Conservation (phyloP, 2,113 vertebrate genomes). For the Andinoacara biseriatus region DNA sequence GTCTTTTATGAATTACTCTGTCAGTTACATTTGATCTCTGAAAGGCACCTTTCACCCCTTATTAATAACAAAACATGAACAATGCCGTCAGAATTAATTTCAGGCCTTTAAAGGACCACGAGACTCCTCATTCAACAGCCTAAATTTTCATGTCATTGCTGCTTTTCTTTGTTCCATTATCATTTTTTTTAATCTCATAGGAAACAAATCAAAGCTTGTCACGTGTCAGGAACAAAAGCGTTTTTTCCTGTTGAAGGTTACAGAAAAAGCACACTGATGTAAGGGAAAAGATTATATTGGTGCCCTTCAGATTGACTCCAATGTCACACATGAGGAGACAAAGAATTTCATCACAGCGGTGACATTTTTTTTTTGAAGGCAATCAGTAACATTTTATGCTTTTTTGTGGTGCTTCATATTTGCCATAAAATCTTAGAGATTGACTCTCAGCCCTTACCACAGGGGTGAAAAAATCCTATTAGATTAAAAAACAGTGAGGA, state of each 20-base stretch:
- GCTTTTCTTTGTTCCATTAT: constrained; percentile 47
- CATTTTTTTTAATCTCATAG: constrained; percentile 53
- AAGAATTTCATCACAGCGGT: constrained; percentile 53
- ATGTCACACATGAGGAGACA: constrained; percentile 70
- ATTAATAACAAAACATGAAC: constrained; percentile 21
- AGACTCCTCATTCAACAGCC: constrained; percentile 19
- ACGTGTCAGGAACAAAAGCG: constrained; percentile 54
- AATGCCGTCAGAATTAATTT: constrained; percentile 12
- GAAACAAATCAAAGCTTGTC: constrained; percentile 61
- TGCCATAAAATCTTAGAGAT: constrained; percentile 64
- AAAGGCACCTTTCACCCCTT: constrained; percentile 37
- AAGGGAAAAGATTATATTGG: constrained; percentile 57
- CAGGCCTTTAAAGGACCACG: constrained; percentile 15
- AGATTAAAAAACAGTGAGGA: constrained; percentile 57
- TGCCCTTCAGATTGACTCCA: constrained; percentile 65
- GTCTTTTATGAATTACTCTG: background rate
- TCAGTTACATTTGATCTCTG: background rate
- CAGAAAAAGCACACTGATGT: constrained; percentile 40
- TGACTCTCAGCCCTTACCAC: constrained; percentile 52
- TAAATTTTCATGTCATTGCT: constrained; percentile 42
- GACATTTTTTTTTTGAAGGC: constrained; percentile 36
- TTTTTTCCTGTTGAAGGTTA: constrained; percentile 65
- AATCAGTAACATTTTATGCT: constrained; percentile 66
- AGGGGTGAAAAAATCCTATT: constrained; percentile 52
- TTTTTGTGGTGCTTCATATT: constrained; percentile 53